phyloP scores from a whole-genome alignment of 2,113 vertebrate genomes.

The Alethe castanea region DNA sequence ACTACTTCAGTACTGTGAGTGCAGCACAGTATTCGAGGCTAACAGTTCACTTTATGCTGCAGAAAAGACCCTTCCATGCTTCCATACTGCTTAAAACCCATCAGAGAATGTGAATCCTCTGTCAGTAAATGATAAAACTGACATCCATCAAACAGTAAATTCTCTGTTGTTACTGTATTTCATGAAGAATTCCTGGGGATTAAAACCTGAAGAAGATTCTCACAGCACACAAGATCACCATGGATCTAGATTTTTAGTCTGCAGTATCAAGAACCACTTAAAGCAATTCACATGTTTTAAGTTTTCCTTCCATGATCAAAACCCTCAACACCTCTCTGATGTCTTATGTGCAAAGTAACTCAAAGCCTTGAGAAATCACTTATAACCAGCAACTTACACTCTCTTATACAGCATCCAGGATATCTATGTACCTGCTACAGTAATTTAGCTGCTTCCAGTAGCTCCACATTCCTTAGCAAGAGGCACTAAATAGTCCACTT shows the following conservation, averaged over 20 bases:
- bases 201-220: conserved; percentile 14
- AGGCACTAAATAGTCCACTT: conserved; percentile 12
- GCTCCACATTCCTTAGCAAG: conserved; percentile 32
- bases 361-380: conserved; percentile 47
- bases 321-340: conserved; percentile 23
- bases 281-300: background rate
- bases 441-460: conserved; percentile 47
- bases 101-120: conserved; percentile 8
- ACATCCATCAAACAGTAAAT: conserved; percentile 34
- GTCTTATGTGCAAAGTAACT: conserved; percentile 7
- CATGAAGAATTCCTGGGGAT: conserved; percentile 31
- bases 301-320: conserved; percentile 40
- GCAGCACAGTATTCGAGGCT: background rate
- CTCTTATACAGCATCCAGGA: background rate
- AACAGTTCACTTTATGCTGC: background rate
- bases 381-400: background rate
- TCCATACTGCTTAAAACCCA: background rate
- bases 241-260: conserved; percentile 11
- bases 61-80: background rate
- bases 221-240: conserved; percentile 7
- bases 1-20: background rate
- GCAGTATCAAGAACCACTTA: conserved; percentile 27
- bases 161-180: background rate
- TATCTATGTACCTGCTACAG: background rate
- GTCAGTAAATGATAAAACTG: conserved; percentile 18